Evolutionary conservation across 2,113 vertebrate species (phyloP).

Genomic region (Rhinopomastus cyanomelas): DNA sequence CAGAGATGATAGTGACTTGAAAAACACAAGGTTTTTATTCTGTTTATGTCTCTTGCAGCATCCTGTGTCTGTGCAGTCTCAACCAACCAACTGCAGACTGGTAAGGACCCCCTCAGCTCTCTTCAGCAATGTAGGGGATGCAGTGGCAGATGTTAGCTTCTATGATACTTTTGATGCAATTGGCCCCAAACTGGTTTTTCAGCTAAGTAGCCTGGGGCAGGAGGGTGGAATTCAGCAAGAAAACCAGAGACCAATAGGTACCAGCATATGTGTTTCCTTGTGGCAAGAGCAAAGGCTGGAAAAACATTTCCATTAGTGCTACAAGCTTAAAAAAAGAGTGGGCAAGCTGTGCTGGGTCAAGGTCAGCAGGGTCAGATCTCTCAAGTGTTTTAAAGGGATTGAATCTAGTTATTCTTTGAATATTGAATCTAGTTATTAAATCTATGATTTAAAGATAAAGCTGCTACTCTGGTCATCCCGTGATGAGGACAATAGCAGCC

Average conservation of each 20-base stretch:
- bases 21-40: conserved; percentile 53
- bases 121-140: neutral
- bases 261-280: neutral
- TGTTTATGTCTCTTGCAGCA: conserved; percentile 73
- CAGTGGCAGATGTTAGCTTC: neutral
- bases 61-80: conserved; percentile 71
- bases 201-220: neutral
- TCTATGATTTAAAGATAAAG: neutral
- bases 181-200: neutral
- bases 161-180: neutral
- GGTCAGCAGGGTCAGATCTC: neutral
- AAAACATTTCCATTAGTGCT: neutral
- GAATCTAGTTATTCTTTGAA: too few relatives aligned
- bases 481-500: neutral
- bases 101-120: conserved; percentile 68
- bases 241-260: neutral
- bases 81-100: conserved; percentile 63
- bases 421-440: too few relatives aligned
- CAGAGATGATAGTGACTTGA: neutral
- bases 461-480: neutral
- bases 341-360: neutral
- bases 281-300: neutral
- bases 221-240: neutral
- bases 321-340: neutral
- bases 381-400: neutral